Percentiles rank a stretch among this genome's conserved stretches.
Evolutionary conservation across 2,888 invertebrate genomes (phyloP).

Genomic region (Abscondita cerata): DNA sequence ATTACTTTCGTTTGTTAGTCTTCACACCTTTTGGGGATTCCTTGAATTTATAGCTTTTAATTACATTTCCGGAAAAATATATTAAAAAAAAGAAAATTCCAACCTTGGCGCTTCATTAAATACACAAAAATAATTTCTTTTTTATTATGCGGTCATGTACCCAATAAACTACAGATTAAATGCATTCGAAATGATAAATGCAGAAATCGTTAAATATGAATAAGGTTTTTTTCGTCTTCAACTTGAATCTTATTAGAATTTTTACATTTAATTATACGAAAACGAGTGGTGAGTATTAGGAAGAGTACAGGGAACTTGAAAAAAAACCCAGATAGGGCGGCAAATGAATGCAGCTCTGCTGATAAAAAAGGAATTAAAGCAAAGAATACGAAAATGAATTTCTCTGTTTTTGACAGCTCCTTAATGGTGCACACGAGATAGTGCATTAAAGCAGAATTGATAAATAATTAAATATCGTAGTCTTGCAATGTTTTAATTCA

Average conservation of each 20-base stretch:
- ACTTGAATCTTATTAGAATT: conserved; percentile 27
- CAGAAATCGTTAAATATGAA: too few species aligned
- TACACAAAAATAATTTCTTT: too few species aligned
- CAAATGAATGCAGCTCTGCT: conserved; percentile 61
- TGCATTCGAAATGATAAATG: too few species aligned
- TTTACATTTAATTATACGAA: conserved; percentile 32
- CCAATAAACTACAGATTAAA: too few species aligned
- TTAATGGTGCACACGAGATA: conserved; percentile 57
- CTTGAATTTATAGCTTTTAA: too few species aligned
- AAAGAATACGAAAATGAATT: conserved; percentile 59
- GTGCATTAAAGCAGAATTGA: conserved; percentile 34
- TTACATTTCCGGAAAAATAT: too few species aligned
- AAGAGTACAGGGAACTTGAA: conserved; percentile 33
- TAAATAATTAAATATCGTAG: conserved; percentile 34
- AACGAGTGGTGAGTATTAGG: conserved; percentile 33
- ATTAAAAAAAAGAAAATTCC: too few species aligned
- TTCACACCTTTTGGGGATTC: too few species aligned
- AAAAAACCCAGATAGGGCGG: conserved; percentile 45
- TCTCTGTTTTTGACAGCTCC: conserved; percentile 62
- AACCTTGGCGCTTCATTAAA: too few species aligned
- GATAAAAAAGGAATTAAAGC: conserved; percentile 61
- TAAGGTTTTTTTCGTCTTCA: conserved; percentile 21
- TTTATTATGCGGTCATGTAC: too few species aligned
- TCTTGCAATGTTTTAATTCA: conserved; percentile 13
- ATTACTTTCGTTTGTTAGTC: too few species aligned